A percentile compares a stretch with the other conserved stretches of the same genome.
Evolutionary conservation across 2,888 invertebrate genomes (phyloP).

Genomic region (Andrena trimmerana): DNA sequence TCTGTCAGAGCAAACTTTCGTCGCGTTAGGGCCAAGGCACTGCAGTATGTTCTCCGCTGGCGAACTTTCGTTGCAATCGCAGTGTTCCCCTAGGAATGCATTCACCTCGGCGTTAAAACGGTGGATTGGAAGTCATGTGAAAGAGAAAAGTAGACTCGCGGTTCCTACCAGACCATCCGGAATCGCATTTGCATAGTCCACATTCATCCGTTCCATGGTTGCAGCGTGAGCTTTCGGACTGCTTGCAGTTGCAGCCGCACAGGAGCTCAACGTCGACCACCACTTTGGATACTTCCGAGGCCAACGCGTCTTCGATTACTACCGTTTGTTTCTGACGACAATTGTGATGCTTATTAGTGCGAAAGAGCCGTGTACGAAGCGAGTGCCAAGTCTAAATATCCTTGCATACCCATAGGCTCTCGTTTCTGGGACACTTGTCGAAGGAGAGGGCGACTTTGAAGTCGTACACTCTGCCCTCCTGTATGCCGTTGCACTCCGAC

Average conservation of each 20-base stretch:
- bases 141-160: too few relatives aligned
- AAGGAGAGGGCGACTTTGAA: slow-evolving; percentile 89
- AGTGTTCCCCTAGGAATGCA: slow-evolving; percentile 85
- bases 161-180: slow-evolving; percentile 87
- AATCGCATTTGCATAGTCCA: slow-evolving; percentile 89
- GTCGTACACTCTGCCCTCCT: slow-evolving; percentile 88
- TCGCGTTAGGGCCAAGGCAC: slow-evolving; percentile 86
- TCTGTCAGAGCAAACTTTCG: slow-evolving; percentile 88
- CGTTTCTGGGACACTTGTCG: slow-evolving; percentile 86
- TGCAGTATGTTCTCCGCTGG: slow-evolving; percentile 85
- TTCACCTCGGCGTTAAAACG: background rate
- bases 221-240: slow-evolving; percentile 83
- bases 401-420: slow-evolving; percentile 84
- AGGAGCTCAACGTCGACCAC: slow-evolving; percentile 90
- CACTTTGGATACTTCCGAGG: slow-evolving; percentile 88
- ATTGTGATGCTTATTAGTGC: background rate
- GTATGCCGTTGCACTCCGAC: slow-evolving; percentile 88
- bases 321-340: slow-evolving; percentile 85
- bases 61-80: slow-evolving; percentile 87
- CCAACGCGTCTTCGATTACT: slow-evolving; percentile 91
- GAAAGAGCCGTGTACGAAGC: background rate
- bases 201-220: slow-evolving; percentile 87
- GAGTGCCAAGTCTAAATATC: background rate
- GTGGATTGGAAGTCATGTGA: too few relatives aligned
- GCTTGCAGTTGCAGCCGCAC: slow-evolving; percentile 90